phyloP scores from a whole-genome alignment of 1,140 invertebrate species.

The Rhagoletis zephyria region DNA sequence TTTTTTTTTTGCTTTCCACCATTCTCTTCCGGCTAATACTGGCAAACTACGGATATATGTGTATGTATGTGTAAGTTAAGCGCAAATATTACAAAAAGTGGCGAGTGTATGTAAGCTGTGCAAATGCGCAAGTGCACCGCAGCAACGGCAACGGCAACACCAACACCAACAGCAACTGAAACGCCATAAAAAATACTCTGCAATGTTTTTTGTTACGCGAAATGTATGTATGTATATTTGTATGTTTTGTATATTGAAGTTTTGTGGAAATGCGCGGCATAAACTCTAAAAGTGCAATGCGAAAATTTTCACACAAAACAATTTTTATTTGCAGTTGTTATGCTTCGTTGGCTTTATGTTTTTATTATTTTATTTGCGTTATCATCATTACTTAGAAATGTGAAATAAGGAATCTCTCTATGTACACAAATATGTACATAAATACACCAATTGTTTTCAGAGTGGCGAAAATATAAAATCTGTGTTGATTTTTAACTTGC shows the following conservation, averaged over 20 bases:
- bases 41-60: background rate
- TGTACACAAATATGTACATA: no score
- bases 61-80: background rate
- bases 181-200: background rate
- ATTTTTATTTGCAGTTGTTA: background rate
- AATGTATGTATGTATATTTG: background rate
- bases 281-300: background rate
- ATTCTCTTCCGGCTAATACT: background rate
- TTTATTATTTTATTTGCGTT: background rate
- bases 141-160: background rate
- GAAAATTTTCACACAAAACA: background rate
- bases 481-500: no score
- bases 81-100: background rate
- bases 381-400: background rate
- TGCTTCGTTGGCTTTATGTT: background rate
- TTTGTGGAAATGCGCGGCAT: background rate
- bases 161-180: background rate
- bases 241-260: background rate
- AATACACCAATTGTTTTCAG: no score
- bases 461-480: no score
- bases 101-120: no score
- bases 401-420: background rate
- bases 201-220: background rate
- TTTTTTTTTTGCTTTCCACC: background rate
- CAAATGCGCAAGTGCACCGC: background rate